These are phyloP conservation scores for Aricia agestis DNA, from an alignment of 1,140 invertebrate species.

Conservation along the genomic window DNA sequence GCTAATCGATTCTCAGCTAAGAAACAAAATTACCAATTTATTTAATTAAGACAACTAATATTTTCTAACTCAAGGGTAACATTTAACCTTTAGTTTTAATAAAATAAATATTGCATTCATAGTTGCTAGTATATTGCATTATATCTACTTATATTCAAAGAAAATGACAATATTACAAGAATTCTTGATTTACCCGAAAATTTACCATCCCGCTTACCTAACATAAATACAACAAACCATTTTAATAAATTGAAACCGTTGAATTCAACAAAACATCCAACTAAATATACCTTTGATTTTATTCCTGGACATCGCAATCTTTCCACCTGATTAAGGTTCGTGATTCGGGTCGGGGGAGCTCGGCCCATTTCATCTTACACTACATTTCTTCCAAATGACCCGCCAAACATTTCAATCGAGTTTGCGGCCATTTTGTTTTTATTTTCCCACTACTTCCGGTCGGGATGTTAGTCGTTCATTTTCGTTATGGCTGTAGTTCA, in stretches of 20 bases:
- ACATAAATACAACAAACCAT: too few species aligned
- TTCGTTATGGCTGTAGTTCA: neutral
- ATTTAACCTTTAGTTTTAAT: too few species aligned
- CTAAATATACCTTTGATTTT: constrained; percentile 9
- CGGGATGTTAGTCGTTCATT: neutral
- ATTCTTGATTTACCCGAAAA: too few species aligned
- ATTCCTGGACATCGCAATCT: constrained; percentile 14
- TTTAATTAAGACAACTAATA: too few species aligned
- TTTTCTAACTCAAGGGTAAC: too few species aligned
- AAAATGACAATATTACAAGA: too few species aligned
- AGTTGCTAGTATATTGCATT: too few species aligned
- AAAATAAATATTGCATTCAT: too few species aligned
- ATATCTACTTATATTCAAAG: too few species aligned
- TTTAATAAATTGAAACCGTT: neutral
- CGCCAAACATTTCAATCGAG: constrained; percentile 42
- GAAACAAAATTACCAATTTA: too few species aligned
- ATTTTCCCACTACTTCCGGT: neutral
- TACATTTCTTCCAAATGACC: constrained; percentile 40
- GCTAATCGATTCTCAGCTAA: too few species aligned
- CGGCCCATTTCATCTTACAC: constrained; percentile 39
- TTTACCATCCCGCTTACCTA: too few species aligned
- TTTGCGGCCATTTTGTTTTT: constrained; percentile 25
- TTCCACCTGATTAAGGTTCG: constrained; percentile 28
- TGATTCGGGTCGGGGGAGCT: constrained; percentile 10
- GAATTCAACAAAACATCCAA: neutral